Base-by-base conservation (phyloP, 2,797 vertebrate genomes). In the Poecilia gillii region DNA sequence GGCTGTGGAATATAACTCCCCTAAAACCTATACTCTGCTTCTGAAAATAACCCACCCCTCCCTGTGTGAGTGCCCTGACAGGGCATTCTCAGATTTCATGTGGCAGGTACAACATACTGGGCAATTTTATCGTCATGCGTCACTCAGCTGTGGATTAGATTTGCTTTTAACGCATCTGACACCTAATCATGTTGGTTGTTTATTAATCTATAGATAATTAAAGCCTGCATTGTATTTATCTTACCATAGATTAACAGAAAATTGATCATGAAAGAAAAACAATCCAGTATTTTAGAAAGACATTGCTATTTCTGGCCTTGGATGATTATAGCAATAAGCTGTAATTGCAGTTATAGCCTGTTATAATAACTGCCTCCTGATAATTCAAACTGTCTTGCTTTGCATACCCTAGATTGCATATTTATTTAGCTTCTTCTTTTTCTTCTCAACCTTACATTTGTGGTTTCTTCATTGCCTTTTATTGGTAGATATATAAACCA, bases 181-280 rank as follows among this genome's bases (percentile, higher is more conserved):
- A 1, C 90, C 94, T 95, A 89, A 87, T 90, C 73, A 82, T 84
- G 76, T 78, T 91, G 86, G 75, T 81, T 81, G 88, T 12, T 20
- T 18, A 6, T 9, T 25, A 49, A 49, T 57, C 36, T 43, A 16
- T 25, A 74, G 20, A 74, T 28, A 2, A 88, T 87, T 86, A 77
- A 84, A 83, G 79, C n/a, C 12, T 72, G 36, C 55, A 49, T 39
- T 79, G 31, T 0, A 25, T 82, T 12, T 43, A 45, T 33, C 74
- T 81, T n/a, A 74, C 76, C 36, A 20, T 72, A 28, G 41, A 80
- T 79, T 72, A 53, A 23, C 1, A 57, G 45, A 55, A n/a, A 41
- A 79, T 28, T 3, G 33, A n/a, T 25, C 13, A 49, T 16, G 49
- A 59, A 57, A 23, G 8, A 25, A 73, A 41, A 59, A 45, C 25